These are phyloP conservation scores for Scaptomyza parva DNA, from an alignment of 2,888 invertebrate genomes.

Conservation along the genomic window DNA sequence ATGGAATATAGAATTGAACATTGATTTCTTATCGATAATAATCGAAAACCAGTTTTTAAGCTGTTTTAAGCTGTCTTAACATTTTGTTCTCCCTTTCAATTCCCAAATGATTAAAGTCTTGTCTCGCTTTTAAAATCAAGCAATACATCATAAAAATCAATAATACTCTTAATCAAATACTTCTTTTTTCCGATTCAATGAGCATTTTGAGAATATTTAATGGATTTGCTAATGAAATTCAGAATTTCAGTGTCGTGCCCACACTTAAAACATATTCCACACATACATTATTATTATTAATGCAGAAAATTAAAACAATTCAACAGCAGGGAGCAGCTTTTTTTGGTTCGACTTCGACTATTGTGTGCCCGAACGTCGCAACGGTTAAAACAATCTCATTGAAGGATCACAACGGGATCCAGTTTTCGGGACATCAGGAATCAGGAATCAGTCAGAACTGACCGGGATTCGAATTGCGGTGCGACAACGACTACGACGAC, in stretches of 20 bases:
- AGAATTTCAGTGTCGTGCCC: not conserved
- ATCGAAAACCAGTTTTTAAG: not conserved
- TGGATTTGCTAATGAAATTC: not conserved
- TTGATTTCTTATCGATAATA: not conserved
- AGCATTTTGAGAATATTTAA: conserved; percentile 5
- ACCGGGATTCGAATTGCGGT: conserved; percentile 39
- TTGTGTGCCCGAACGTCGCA: conserved; percentile 27
- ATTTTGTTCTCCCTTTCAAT: too few species aligned
- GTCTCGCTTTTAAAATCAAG: not conserved
- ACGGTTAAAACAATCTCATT: conserved; percentile 57
- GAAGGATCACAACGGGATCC: conserved; percentile 79
- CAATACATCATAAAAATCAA: not conserved
- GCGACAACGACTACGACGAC: too few species aligned
- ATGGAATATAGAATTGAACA: too few species aligned
- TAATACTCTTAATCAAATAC: not conserved
- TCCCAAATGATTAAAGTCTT: not conserved
- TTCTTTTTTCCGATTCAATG: conserved; percentile 7
- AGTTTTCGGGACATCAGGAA: conserved; percentile 27
- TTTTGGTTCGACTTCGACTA: conserved; percentile 3
- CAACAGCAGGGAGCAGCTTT: conserved; percentile 52
- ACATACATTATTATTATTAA: conserved; percentile 16
- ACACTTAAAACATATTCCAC: conserved; percentile 19
- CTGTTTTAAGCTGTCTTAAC: too few species aligned
- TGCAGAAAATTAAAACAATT: conserved; percentile 56
- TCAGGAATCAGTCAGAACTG: conserved; percentile 30